phyloP scores from a whole-genome alignment of 2,797 vertebrate genomes.

The Anguilla megastoma region DNA sequence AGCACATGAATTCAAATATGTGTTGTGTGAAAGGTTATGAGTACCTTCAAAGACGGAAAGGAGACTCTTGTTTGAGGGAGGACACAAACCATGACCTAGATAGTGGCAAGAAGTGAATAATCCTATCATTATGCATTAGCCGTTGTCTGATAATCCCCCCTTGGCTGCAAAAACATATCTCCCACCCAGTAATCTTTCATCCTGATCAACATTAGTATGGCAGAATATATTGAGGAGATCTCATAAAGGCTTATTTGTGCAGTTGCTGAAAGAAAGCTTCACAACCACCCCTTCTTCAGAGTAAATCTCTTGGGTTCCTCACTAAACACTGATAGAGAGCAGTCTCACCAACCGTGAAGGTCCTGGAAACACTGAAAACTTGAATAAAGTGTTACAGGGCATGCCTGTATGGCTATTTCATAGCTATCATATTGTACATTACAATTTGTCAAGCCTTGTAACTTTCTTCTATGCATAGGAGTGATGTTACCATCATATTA shows the following conservation, averaged over 20 bases:
- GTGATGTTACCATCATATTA: not conserved
- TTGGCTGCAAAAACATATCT: constrained; percentile 42
- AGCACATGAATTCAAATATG: not conserved
- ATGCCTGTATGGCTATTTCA: not conserved
- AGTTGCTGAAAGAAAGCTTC: not conserved
- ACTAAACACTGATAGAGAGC: not conserved
- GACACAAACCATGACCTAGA: constrained; percentile 42
- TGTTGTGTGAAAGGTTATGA: not conserved
- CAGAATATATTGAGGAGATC: constrained; percentile 27
- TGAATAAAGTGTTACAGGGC: not conserved
- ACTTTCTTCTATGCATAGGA: not conserved
- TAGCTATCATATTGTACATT: not conserved
- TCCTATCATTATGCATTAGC: constrained; percentile 51
- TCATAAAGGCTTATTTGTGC: constrained; percentile 35
- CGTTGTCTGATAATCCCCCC: constrained; percentile 33
- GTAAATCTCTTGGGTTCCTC: not conserved
- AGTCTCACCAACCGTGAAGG: not conserved
- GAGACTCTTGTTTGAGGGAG: constrained; percentile 17
- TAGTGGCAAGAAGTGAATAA: constrained; percentile 42
- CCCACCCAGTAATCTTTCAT: constrained; percentile 38
- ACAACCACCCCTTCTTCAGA: not conserved
- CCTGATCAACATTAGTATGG: constrained; percentile 31
- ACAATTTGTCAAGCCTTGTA: not conserved
- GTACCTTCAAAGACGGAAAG: not conserved
- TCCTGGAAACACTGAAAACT: not conserved